Evolutionary conservation across 2,113 vertebrate species (phyloP).

Genomic region (Oncorhynchus gorbuscha): DNA sequence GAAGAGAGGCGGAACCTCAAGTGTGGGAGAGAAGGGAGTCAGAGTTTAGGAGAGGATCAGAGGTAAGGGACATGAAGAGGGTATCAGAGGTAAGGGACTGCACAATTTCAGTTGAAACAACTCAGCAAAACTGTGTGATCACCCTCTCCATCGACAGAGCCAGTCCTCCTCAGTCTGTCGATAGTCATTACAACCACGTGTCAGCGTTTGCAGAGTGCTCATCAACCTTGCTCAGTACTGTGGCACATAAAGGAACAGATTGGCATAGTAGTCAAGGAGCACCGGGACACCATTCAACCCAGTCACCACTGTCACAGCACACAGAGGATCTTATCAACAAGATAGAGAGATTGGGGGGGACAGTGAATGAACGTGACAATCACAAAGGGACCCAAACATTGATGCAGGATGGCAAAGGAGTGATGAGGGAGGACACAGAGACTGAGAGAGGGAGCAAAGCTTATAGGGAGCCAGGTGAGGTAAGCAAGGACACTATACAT

Average conservation of each 20-base stretch:
- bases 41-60: constrained; percentile 13
- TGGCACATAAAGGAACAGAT: constrained; percentile 19
- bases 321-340: constrained; percentile 58
- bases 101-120: constrained; percentile 4
- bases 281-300: constrained; percentile 18
- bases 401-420: too few relatives aligned
- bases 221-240: constrained; percentile 31
- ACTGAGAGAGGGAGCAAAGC: constrained; percentile 23
- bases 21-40: constrained; percentile 9
- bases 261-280: too few relatives aligned
- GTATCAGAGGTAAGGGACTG: constrained; percentile 10
- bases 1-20: constrained; percentile 20
- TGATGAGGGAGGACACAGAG: too few relatives aligned
- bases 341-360: constrained; percentile 50
- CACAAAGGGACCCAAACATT: constrained; percentile 8
- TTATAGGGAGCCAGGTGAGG: constrained; percentile 10
- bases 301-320: constrained; percentile 48
- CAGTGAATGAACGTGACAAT: constrained; percentile 27
- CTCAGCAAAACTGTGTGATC: background rate
- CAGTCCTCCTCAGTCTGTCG: background rate
- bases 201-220: constrained; percentile 48
- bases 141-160: background rate
- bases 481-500: constrained; percentile 8
- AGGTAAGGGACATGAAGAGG: too few relatives aligned
- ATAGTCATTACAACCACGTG: constrained; percentile 27